These are phyloP conservation scores for Apostichopus japonicus DNA, from an alignment of 35 echinoderm and acorn worm species.

Conservation along the genomic window DNA sequence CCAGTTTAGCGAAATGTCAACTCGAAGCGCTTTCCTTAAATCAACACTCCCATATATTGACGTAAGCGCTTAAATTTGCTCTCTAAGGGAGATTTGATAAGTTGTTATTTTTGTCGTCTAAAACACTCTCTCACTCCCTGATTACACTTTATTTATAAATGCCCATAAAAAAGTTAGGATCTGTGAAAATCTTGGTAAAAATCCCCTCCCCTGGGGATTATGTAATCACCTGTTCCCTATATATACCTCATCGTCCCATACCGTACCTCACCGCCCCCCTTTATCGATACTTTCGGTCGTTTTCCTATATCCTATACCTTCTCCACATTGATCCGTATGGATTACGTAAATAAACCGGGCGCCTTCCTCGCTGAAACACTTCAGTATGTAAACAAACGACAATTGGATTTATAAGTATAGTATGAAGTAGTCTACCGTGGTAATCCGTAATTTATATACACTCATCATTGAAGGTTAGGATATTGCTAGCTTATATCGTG, in stretches of 20 bases:
- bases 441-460: conserved; percentile 37
- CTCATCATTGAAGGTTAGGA: background rate
- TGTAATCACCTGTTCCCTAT: too few relatives aligned
- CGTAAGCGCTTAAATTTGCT: background rate
- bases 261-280: too few relatives aligned
- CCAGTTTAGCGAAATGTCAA: background rate
- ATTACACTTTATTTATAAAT: too few relatives aligned
- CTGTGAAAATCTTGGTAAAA: too few relatives aligned
- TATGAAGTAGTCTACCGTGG: background rate
- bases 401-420: conserved; percentile 3
- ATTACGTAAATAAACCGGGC: background rate
- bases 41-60: background rate
- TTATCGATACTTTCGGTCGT: too few relatives aligned
- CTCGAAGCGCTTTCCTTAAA: background rate
- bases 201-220: too few relatives aligned
- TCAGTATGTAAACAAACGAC: conserved; percentile 7
- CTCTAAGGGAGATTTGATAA: background rate
- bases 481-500: too few relatives aligned
- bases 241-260: too few relatives aligned
- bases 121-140: too few relatives aligned
- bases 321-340: background rate
- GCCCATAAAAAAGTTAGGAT: too few relatives aligned
- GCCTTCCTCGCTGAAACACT: background rate
- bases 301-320: too few relatives aligned
- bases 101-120: background rate